Evolutionary conservation across 2,797 vertebrate species (phyloP).

Genomic region (Ambastaia sidthimunki): DNA sequence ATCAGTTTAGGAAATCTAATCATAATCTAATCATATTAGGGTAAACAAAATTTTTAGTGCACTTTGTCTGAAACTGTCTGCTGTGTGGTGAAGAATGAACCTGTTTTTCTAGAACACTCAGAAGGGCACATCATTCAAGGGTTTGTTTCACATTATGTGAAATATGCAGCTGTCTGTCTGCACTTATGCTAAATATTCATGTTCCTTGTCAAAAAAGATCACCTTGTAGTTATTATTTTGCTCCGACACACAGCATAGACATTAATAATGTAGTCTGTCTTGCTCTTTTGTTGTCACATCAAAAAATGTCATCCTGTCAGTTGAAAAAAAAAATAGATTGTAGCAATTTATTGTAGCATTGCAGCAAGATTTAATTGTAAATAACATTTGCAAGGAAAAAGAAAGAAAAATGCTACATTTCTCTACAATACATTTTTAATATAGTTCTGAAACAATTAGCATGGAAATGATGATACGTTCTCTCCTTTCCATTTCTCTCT

Average conservation of each 20-base stretch:
- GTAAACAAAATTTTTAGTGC: constrained; percentile 12
- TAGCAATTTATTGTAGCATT: not conserved
- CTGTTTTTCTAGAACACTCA: not conserved
- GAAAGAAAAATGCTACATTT: too few species aligned
- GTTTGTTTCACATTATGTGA: not conserved
- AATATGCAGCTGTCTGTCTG: not conserved
- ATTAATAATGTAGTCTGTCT: not conserved
- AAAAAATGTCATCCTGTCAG: not conserved
- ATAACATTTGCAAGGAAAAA: not conserved
- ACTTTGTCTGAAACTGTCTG: not conserved
- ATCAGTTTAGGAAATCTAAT: constrained; percentile 49
- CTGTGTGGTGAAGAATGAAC: not conserved
- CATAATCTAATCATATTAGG: constrained; percentile 45
- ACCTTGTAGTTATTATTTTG: not conserved
- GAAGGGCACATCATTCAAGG: not conserved
- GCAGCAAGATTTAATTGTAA: not conserved
- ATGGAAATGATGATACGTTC: not conserved
- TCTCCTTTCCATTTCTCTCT: not conserved
- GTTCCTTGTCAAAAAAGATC: not conserved
- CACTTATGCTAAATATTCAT: not conserved
- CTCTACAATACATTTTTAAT: not conserved
- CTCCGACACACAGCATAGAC: not conserved
- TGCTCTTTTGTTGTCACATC: not conserved
- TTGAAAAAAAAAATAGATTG: constrained; percentile 1
- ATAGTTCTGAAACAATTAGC: constrained; percentile 3